Evolutionary conservation across 2,888 invertebrate genomes (phyloP), one percentile per base, ranked within the genome.

Genomic region (Caenorhabditis uteleia): DNA sequence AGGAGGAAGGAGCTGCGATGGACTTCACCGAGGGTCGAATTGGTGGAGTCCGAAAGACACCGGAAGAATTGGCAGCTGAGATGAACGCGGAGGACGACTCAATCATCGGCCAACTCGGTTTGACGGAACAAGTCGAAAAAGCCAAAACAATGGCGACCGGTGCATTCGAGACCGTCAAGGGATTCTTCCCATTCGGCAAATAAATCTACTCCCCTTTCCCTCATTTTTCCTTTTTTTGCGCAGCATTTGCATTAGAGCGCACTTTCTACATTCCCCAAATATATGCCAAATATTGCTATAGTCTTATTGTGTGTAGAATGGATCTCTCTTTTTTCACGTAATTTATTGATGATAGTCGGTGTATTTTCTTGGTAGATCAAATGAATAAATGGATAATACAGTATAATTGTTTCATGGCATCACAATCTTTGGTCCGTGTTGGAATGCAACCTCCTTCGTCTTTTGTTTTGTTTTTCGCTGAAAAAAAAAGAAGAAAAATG

Each of bases 11-110:
- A 86, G 74, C 79, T 54, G 74, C 58, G 7, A 74, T 75, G 60
- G 80, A 80, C 39, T 74, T 74, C 38, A 69, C 67, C 33, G 75
- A 71, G 27, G 82, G 82, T 16, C 71, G 82, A 27, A 81, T 82
- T 55, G 74, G 78, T 16, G 74, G 57, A 26, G 57, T 57, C 5
- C 56, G 60, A 16, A 71, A 71, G 56, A 71, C 71, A 12, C 71
- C 71, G 8, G 71, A 68, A 18, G 95, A 97, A 85, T 87, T 97
- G 82, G 95, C 95, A 60, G 91, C 93, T 42, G 97, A 97, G 85
- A 95, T 94, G 43, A 94, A 94, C 86, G 91, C 91, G 49, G 85
- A 84, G 20, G 91, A 94, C 36, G 82, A 82, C 57, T 70, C 74
- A 29, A 59, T 82, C 51, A 82, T 83, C 59, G 83, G 83, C 6